phyloP scores from a whole-genome alignment of 2,797 vertebrate genomes.

The Rhinogobio ventralis region DNA sequence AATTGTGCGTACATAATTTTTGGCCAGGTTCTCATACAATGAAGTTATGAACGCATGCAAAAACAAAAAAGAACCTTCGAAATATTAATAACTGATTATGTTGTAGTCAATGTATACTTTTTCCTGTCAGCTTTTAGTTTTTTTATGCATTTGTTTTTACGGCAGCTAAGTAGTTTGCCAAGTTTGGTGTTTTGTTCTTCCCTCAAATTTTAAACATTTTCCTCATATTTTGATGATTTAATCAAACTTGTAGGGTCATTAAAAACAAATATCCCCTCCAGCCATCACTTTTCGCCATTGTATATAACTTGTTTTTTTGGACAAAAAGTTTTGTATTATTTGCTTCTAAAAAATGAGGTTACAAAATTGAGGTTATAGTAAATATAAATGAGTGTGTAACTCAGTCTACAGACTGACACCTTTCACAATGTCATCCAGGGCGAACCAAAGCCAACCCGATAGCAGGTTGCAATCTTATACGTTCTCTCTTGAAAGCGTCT shows the following conservation, averaged over 20 bases:
- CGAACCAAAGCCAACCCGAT: conserved; percentile 74
- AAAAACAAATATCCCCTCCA: background rate
- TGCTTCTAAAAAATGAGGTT: background rate
- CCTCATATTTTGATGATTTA: background rate
- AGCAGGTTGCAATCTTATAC: conserved; percentile 77
- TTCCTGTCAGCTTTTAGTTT: background rate
- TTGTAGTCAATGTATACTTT: background rate
- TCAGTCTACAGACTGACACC: conserved; percentile 72
- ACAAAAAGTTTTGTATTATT: background rate
- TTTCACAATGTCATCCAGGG: conserved; percentile 68
- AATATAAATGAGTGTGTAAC: conserved; percentile 71
- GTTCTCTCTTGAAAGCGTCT: conserved; percentile 64
- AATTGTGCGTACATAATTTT: background rate
- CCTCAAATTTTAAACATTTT: background rate
- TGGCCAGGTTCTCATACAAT: too few species aligned
- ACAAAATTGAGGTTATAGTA: conserved; percentile 45
- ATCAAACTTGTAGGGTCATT: background rate
- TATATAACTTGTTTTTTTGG: background rate
- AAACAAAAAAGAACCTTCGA: background rate
- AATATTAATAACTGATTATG: background rate
- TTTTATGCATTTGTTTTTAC: too few species aligned
- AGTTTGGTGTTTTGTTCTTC: background rate
- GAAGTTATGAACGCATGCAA: too few species aligned
- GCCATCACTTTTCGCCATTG: background rate
- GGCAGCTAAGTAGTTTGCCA: background rate